Conservation (phyloP, 2,797 vertebrate species). For the Malacoctenus gilli region DNA sequence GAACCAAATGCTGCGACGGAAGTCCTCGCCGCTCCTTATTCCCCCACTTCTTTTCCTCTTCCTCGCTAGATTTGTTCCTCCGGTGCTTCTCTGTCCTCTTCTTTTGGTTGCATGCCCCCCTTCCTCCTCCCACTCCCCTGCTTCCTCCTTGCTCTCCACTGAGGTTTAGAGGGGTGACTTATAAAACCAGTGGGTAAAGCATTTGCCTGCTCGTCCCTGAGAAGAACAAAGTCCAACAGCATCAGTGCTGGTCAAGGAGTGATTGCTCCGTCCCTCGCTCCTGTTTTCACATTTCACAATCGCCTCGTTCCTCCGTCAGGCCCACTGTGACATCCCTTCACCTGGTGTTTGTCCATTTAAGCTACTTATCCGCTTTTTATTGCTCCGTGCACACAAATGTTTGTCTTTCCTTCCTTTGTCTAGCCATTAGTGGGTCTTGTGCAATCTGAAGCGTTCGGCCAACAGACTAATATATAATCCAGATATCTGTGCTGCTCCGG, state of each 20-base stretch:
- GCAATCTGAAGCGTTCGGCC: slow-evolving; percentile 25
- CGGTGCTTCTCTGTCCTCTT: slow-evolving; percentile 7
- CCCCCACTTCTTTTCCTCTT: background rate
- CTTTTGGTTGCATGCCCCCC: slow-evolving; percentile 9
- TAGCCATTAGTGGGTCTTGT: slow-evolving; percentile 26
- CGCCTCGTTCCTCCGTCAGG: slow-evolving; percentile 4
- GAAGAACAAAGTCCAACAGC: slow-evolving; percentile 47
- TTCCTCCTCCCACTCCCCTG: background rate
- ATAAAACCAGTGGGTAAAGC: slow-evolving; percentile 48
- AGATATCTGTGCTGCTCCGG: slow-evolving; percentile 11
- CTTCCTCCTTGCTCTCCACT: background rate
- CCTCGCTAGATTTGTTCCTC: background rate
- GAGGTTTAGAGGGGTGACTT: slow-evolving; percentile 36
- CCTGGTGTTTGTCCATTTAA: slow-evolving; percentile 41
- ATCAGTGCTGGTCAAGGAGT: background rate
- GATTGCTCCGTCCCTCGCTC: background rate
- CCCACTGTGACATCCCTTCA: slow-evolving; percentile 14
- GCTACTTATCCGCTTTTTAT: slow-evolving; percentile 53
- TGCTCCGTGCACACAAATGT: slow-evolving; percentile 17
- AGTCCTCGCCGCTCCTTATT: no score
- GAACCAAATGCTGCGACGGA: no score
- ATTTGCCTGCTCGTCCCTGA: background rate
- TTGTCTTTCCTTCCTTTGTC: slow-evolving; percentile 42
- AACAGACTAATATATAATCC: slow-evolving; percentile 23
- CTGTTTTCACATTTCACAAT: slow-evolving; percentile 23